Conservation (phyloP, 2,113 vertebrate species). For the Pollachius pollachius region DNA sequence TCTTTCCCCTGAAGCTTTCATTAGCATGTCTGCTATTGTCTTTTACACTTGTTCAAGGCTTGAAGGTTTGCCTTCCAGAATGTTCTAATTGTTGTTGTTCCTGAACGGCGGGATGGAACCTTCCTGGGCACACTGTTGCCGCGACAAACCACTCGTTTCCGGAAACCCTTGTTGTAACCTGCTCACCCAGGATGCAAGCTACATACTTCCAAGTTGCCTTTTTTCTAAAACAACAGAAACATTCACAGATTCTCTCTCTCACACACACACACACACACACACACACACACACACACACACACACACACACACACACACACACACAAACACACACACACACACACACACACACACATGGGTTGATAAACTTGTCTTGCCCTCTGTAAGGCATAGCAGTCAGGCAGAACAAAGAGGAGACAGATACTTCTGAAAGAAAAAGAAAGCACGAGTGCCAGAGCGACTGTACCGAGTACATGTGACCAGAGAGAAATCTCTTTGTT, state of each 20-base stretch:
- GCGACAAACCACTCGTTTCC: too few relatives aligned
- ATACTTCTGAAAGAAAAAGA: background rate
- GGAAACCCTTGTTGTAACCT: too few relatives aligned
- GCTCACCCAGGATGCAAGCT: too few relatives aligned
- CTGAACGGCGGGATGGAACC: too few relatives aligned
- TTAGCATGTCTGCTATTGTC: too few relatives aligned
- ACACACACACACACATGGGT: background rate
- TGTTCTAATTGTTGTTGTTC: too few relatives aligned
- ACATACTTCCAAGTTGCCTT: too few relatives aligned
- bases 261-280: background rate
- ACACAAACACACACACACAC: constrained; percentile 3
- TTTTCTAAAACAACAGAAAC: background rate
- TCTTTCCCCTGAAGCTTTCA: too few relatives aligned
- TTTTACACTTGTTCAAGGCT: too few relatives aligned
- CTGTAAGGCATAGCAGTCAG: constrained; percentile 4
- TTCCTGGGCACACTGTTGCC: too few relatives aligned
- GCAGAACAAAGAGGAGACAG: constrained; percentile 11
- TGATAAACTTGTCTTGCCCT: constrained; percentile 5
- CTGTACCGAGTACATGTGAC: too few relatives aligned
- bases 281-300: constrained; percentile 2
- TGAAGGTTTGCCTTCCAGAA: too few relatives aligned
- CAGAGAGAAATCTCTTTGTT: background rate
- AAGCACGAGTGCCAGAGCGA: constrained; percentile 2
- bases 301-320: background rate
- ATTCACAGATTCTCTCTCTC: background rate